Evolutionary conservation across 2,888 invertebrate genomes (phyloP), one percentile per base, ranked within the genome.

Genomic region (Agonopterix subpropinquella): DNA sequence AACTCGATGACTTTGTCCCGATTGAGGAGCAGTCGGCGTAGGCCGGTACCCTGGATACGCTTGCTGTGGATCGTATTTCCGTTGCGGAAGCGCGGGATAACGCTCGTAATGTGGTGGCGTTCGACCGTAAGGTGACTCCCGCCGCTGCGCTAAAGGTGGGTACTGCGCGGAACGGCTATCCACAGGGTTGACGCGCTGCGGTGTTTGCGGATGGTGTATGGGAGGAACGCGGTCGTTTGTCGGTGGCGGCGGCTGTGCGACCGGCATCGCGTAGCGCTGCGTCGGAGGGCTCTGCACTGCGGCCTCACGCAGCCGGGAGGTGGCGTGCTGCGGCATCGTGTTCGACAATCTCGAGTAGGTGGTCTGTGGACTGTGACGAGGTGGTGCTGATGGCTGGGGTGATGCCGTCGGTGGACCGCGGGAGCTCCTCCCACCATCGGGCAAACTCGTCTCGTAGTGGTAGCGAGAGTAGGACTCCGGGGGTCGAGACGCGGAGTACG

Each of bases 171-270:
- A 59, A 11, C 83, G 75, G 50, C 67, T 70, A 48, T 83, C 86
- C 10, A 67, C 54, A 9, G 72, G 46, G 35, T 67, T 51, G 11
- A 75, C 64, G 45, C 80, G 73, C 54, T 79, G 83, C 41, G 73
- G 66, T 8, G 45, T 54, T 54, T 77, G 80, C 41, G 86, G 87
- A 58, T 88, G 87, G 57, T 87, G 85, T 62, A 88, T 87, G 15
- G 88, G 88, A 48, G 88, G 88, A 49, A 87, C 87, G 5, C 88
- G 78, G 60, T 88, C 88, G 51, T 87, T 88, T 48, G 78, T 83
- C 36, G 77, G 85, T 39, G 83, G 83, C 11, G 80, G 80, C n/a
- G 79, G 80, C 53, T 81, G 81, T 35, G 65, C 53, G 41, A 70
- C 18, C 5, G 77, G 71, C 62, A 80, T 67, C 39, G 71, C 51